Base-by-base conservation (phyloP, 2,113 vertebrate genomes). In the Acrocephalus kingi region DNA sequence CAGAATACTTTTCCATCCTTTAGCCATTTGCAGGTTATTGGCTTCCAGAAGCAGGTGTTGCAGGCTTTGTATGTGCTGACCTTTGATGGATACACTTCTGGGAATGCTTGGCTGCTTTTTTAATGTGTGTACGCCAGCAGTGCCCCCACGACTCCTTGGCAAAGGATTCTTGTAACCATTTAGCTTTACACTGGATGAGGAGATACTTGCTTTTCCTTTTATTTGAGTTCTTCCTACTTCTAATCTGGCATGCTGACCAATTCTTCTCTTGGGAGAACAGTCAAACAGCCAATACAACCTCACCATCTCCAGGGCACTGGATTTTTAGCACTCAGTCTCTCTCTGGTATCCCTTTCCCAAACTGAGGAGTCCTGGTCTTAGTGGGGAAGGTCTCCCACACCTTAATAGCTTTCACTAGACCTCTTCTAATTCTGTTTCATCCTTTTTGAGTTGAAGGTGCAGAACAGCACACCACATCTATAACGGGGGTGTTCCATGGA, bases 101-200 rank as follows among this genome's bases (percentile, higher is more conserved):
- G 0, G 0, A 71, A 30, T 51, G 23, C 41, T 49, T n/a, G 16
- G 11, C 35, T 75, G 45, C 20, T 92, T 91, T 90, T 31, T 28
- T 4, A 75, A 37, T 45, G 8, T 0, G 2, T 15, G 6, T 14
- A 45, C 7, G 11, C 10, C 25, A 52, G 9, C 33, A 58, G 9
- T 7, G 63, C 15, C 28, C 43, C 30, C 52, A 80, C 8, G 15
- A 45, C 2, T 8, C 51, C 21, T 43, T 51, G 37, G 23, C 28
- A 86, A 78, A 30, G 12, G 9, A 35, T 43, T 64, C 41, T 90
- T 79, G 30, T 41, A 69, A 56, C 24, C 10, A 35, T 74, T 80
- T 77, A 69, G 46, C 31, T 62, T 54, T 35, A 35, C 23, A 15
- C 3, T 81, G 35, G 12, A 31, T 37, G 27, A 93, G 20, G 31